Percentiles rank a stretch among this genome's conserved stretches.
Evolutionary conservation across 2,888 invertebrate genomes (phyloP).

Genomic region (Oxytorus armatus): DNA sequence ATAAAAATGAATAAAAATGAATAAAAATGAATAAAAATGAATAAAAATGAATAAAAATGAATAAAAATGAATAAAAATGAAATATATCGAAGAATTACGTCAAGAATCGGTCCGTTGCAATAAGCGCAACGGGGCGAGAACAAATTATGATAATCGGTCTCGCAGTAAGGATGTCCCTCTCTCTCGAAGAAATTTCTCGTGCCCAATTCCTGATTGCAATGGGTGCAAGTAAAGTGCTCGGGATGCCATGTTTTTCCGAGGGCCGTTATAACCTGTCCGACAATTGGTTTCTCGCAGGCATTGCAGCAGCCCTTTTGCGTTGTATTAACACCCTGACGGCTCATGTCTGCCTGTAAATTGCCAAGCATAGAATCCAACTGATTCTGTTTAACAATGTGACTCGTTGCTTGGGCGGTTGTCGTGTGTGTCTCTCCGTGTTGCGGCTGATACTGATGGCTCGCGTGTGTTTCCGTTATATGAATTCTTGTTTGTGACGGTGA

Average conservation of each 20-base stretch:
- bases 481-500: conserved; percentile 78
- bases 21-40: not conserved
- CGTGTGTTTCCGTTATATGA: conserved; percentile 81
- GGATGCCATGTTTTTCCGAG: conserved; percentile 99
- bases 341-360: conserved; percentile 98
- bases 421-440: conserved; percentile 82
- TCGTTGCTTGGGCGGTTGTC: conserved; percentile 84
- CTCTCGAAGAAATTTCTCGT: conserved; percentile 99
- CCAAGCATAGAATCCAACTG: conserved; percentile 96
- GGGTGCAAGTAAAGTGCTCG: conserved; percentile 99
- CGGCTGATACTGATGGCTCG: conserved; percentile 82
- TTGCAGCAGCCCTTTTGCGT: conserved; percentile 99
- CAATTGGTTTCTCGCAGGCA: conserved; percentile 99
- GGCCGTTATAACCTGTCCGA: conserved; percentile 97
- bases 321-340: conserved; percentile 98
- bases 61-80: not conserved
- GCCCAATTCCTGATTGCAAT: conserved; percentile 98
- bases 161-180: conserved; percentile 98
- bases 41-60: not conserved
- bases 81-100: too few relatives aligned
- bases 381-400: conserved; percentile 87
- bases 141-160: conserved; percentile 98
- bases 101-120: conserved; percentile 99
- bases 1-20: not conserved
- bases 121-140: conserved; percentile 99